Percentiles rank a stretch among this genome's conserved stretches.
phyloP scores from a whole-genome alignment of 1,140 invertebrate genomes.

The Drosophila erecta region DNA sequence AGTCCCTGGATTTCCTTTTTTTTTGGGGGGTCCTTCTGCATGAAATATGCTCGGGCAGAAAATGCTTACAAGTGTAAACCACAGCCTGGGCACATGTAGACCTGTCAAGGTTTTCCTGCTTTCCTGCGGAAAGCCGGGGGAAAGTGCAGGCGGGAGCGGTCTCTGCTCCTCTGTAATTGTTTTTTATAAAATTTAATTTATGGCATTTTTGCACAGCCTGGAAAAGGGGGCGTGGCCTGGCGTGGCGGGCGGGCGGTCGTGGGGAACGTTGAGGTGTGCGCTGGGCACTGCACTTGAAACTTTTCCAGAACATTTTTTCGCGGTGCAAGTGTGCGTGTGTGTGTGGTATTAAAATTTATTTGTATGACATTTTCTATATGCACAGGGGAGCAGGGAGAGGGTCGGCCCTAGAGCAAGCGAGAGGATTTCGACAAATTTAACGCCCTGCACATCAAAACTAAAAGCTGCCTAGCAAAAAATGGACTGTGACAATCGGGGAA shows the following conservation, averaged over 20 bases:
- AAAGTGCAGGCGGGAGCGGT: constrained; percentile 10
- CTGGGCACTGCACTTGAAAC: constrained; percentile 50
- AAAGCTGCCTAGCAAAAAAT: constrained; percentile 56
- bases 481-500: constrained; percentile 14
- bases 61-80: constrained; percentile 83
- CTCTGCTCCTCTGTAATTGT: constrained; percentile 72
- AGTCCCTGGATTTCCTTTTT: constrained; percentile 13
- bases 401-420: constrained; percentile 19
- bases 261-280: constrained; percentile 28
- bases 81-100: constrained; percentile 74
- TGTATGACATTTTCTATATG: constrained; percentile 65
- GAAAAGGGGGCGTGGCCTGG: not conserved
- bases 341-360: constrained; percentile 76
- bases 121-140: constrained; percentile 9
- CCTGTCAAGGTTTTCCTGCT: constrained; percentile 53
- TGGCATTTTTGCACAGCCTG: constrained; percentile 70
- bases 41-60: constrained; percentile 74
- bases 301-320: constrained; percentile 40
- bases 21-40: constrained; percentile 28
- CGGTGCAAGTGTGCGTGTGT: constrained; percentile 26
- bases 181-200: constrained; percentile 83
- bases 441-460: constrained; percentile 65
- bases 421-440: constrained; percentile 68
- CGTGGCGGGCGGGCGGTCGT: not conserved
- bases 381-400: constrained; percentile 13